Base-by-base conservation (phyloP, 2,797 vertebrate species). In the Melanotaenia nigrans region DNA sequence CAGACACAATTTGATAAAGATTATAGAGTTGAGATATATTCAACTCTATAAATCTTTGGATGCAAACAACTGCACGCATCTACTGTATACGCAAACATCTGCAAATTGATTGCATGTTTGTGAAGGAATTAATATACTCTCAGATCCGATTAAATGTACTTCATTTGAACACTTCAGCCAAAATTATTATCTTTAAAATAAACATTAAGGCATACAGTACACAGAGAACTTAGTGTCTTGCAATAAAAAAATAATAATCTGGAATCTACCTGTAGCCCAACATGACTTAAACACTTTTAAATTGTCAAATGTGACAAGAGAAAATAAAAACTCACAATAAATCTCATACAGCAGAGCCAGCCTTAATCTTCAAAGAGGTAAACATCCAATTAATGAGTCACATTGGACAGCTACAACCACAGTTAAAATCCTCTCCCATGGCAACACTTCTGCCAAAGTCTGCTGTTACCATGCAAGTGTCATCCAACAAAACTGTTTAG, bases 341-440 rank as follows among this genome's bases (percentile, higher is more conserved):
- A 60, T 65, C 14, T 61, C 18, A 72, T 24, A 38, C 33, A 84
- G 45, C 55, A 61, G 42, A 79, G 61, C 49, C 47, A 22, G 64
- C 54, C 70, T 71, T 42, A 25, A 63, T 55, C 66, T 35, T 79
- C 61, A 73, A 66, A 78, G 63, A 76, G 57, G 67, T 85, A 69
- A 81, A 67, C 56, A 82, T 78, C 84, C 77, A 90, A 85, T 87
- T 89, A 87, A 79, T 79, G 82, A 78, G 59, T 75, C 65, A 81
- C 66, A 78, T 33, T 53, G 47, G 68, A 55, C 51, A 62, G 68
- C 71, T 49, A 68, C 58, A 73, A 58, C 54, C 71, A 49, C n/a
- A 51, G 75, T 68, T 82, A 68, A 81, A 85, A 82, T 59, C 61
- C 70, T 87, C 68, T 81, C 67, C 87, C 86, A 81, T 88, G 77